Percentiles rank a stretch among this genome's conserved stretches.
phyloP scores from a whole-genome alignment of 2,113 vertebrate genomes.

The Rostratula benghalensis region DNA sequence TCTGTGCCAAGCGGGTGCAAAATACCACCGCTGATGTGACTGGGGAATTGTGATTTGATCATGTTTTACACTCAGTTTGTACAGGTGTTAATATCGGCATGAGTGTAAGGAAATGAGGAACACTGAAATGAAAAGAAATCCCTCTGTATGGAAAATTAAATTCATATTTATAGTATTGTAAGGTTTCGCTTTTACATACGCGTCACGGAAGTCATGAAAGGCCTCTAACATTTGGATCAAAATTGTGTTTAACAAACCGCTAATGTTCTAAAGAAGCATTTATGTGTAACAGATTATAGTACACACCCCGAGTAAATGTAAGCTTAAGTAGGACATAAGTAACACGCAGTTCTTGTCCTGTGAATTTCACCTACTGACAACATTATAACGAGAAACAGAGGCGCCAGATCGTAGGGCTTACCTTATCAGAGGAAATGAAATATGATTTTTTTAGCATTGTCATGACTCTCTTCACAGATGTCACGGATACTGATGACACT shows the following conservation, averaged over 20 bases:
- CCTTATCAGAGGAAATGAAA: slow-evolving; percentile 35
- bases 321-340: slow-evolving; percentile 13
- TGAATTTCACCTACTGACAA: slow-evolving; percentile 34
- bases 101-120: neutral
- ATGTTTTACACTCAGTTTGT: neutral
- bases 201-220: neutral
- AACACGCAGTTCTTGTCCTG: neutral
- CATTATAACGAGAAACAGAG: neutral
- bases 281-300: neutral
- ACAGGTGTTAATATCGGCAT: slow-evolving; percentile 43
- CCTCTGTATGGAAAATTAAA: neutral
- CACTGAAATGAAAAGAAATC: neutral
- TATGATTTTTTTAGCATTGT: slow-evolving; percentile 24
- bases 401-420: neutral
- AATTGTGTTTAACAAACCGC: neutral
- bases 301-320: neutral
- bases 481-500: slow-evolving; percentile 50
- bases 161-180: neutral
- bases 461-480: slow-evolving; percentile 48
- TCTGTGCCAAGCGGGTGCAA: slow-evolving; percentile 31
- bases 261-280: neutral
- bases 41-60: slow-evolving; percentile 49
- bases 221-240: neutral
- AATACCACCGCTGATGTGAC: slow-evolving; percentile 13
- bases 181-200: neutral